Evolutionary conservation across 2,888 invertebrate genomes (phyloP).

Genomic region (Lasioglossum figueresi): DNA sequence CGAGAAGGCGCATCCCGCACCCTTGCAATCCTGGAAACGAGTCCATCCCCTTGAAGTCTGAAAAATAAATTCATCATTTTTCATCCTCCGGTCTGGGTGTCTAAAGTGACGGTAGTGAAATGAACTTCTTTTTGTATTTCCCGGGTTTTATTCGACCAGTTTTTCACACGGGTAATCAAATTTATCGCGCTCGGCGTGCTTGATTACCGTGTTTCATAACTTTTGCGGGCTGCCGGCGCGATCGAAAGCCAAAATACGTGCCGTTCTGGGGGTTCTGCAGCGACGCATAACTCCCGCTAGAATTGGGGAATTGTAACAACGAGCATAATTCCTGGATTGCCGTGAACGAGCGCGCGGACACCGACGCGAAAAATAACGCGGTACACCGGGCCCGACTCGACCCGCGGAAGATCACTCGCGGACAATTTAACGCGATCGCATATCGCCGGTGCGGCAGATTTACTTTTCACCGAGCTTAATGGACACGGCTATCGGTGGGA

Average conservation of each 20-base stretch:
- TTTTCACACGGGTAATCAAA: background rate
- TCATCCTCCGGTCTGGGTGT: background rate
- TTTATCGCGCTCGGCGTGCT: background rate
- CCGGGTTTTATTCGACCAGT: background rate
- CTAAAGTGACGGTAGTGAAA: background rate
- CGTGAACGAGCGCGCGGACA: background rate
- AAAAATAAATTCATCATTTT: background rate
- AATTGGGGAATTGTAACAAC: background rate
- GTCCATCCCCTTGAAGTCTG: background rate
- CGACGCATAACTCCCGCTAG: background rate
- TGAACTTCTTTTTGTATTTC: background rate
- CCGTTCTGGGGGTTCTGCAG: background rate
- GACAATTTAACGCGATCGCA: constrained; percentile 34
- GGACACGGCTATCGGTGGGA: constrained; percentile 30
- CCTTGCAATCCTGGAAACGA: no score
- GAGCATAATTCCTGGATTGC: background rate
- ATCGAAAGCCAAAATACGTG: background rate
- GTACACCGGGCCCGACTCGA: background rate
- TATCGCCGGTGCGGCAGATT: constrained; percentile 21
- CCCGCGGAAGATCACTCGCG: constrained; percentile 8
- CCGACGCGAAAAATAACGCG: background rate
- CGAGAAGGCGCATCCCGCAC: no score
- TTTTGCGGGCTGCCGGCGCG: background rate
- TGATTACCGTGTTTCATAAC: background rate
- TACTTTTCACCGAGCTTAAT: constrained; percentile 48